A percentile compares a stretch with the other conserved stretches of the same genome.
These are phyloP conservation scores for Thrips palmi DNA, from an alignment of 1,140 invertebrate species.

Conservation along the genomic window DNA sequence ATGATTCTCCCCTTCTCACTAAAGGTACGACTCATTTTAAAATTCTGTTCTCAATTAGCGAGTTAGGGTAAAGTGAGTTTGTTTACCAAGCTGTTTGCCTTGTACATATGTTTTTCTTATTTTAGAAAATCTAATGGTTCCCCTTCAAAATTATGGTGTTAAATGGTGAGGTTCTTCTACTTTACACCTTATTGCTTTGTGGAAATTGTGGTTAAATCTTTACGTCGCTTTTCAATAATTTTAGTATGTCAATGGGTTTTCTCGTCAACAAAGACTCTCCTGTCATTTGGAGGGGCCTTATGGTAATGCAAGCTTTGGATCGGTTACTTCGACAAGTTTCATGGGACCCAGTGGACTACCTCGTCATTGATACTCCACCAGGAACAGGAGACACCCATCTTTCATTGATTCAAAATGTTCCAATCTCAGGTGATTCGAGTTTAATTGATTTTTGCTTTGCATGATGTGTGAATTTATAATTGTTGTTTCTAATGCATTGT, in stretches of 20 bases:
- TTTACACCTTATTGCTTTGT: slow-evolving; percentile 9
- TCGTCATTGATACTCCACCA: slow-evolving; percentile 77
- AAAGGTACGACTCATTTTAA: slow-evolving; percentile 23
- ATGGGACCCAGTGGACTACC: slow-evolving; percentile 63
- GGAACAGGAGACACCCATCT: slow-evolving; percentile 83
- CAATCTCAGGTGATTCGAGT: slow-evolving; percentile 42
- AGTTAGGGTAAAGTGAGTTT: too few relatives aligned
- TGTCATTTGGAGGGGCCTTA: slow-evolving; percentile 75
- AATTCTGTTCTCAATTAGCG: too few relatives aligned
- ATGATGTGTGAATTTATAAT: neutral
- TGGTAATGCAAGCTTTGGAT: slow-evolving; percentile 88
- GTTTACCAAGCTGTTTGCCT: neutral
- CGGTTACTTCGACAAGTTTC: slow-evolving; percentile 61
- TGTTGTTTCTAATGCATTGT: slow-evolving; percentile 8
- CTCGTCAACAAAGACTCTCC: slow-evolving; percentile 57
- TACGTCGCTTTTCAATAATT: slow-evolving; percentile 14
- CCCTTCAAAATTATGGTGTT: slow-evolving; percentile 72
- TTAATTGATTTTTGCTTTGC: neutral
- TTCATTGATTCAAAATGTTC: slow-evolving; percentile 70
- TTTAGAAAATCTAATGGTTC: slow-evolving; percentile 59
- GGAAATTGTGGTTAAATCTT: slow-evolving; percentile 9
- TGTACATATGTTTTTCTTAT: slow-evolving; percentile 13
- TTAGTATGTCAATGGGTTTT: slow-evolving; percentile 81
- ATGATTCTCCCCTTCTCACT: slow-evolving; percentile 51
- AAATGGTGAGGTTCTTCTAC: slow-evolving; percentile 86